phyloP scores from a whole-genome alignment of 2,797 vertebrate genomes.

The Oceanodroma leucorhoa region DNA sequence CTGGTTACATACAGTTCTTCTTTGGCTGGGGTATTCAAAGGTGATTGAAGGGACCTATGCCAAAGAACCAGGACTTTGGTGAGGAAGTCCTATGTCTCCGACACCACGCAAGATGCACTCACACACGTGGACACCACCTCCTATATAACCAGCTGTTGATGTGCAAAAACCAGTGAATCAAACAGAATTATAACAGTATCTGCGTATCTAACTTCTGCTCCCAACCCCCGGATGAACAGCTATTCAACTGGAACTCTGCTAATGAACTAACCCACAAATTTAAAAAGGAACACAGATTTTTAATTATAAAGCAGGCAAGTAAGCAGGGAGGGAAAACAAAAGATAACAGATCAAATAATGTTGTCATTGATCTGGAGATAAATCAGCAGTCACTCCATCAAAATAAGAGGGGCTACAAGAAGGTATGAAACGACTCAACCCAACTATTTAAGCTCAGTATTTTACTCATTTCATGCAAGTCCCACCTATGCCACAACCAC shows the following conservation, averaged over 20 bases:
- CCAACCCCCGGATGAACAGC: neutral
- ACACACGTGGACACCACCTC: neutral
- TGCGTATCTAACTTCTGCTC: neutral
- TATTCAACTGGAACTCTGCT: neutral
- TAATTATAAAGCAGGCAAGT: neutral
- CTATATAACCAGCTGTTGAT: neutral
- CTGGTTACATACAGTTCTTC: neutral
- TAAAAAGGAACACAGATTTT: neutral
- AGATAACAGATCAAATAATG: neutral
- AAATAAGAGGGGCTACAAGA: neutral
- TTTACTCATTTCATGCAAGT: neutral
- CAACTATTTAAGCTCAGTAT: neutral
- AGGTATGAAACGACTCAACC: neutral
- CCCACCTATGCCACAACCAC: neutral
- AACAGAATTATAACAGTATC: neutral
- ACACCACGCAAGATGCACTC: neutral
- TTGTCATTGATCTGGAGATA: neutral
- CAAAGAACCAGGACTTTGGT: neutral
- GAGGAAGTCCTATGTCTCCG: neutral
- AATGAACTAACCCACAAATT: neutral
- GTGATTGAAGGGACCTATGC: neutral
- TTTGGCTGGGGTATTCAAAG: neutral
- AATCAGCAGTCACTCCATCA: neutral
- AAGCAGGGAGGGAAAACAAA: neutral
- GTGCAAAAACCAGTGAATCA: rapidly evolving